Base-by-base conservation (phyloP, 2,797 vertebrate genomes). In the Chanos chanos region DNA sequence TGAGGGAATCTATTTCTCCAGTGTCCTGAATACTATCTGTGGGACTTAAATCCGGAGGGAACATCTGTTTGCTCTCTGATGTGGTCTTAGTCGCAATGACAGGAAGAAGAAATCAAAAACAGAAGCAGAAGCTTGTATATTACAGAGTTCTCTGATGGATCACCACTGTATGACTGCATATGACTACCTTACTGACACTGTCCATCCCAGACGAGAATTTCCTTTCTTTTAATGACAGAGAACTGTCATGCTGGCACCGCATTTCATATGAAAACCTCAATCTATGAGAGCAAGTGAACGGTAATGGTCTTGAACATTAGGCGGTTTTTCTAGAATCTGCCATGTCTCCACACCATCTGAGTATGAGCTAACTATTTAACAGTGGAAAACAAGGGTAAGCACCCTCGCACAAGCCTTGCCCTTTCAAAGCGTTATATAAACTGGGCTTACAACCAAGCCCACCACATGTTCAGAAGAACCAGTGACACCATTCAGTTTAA, bases 311-410 rank as follows among this genome's bases (percentile, higher is more conserved):
- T 30, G 4, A 55, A 61, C 62, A 64, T 72, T 31, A 45, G 57
- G 56, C 49, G 31, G 48, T 37, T 51, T 28, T 62, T 57, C 64
- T 3, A 22, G 37, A n/a, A n/a, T 54, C 9, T 36, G 62, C 53
- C 15, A 39, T 25, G 3, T 43, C 12, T 25, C 25, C 13, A 59
- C 18, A 36, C 22, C 36, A 24, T 28, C 43, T 61, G 33, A 28
- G 33, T 37, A 12, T 71, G 70, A 74, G 16, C 57, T 57, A 59
- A 70, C 25, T 25, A 21, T 71, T 64, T 56, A 62, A 75, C 51
- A 62, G 68, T 64, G 76, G 73, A 81, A 82, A 81, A 78, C 37
- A 31, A 43, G 33, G 31, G 58, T 63, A 75, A 75, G 41, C 21
- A 51, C 34, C 34, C 33, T 34, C 37, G 33, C 39, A 24, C 40